Conservation (phyloP, 2,797 vertebrate species). For the Serranus cabrilla region DNA sequence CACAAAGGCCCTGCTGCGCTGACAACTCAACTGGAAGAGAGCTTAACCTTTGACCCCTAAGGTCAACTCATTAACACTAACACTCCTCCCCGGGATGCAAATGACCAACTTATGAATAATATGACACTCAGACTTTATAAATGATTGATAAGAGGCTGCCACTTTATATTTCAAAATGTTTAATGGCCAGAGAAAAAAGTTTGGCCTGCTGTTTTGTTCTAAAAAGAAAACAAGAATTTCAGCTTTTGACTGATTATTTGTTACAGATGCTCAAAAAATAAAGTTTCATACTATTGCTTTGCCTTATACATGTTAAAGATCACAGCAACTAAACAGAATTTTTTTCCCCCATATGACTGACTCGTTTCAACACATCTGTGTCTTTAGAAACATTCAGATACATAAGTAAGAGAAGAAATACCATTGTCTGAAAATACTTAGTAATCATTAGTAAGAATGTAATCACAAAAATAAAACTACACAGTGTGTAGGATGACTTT, state of each 20-base stretch:
- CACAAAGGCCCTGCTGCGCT: conserved; percentile 86
- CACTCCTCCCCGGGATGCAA: conserved; percentile 76
- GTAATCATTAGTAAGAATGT: too few relatives aligned
- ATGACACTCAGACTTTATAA: conserved; percentile 53
- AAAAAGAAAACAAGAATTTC: not conserved
- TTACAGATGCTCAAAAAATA: not conserved
- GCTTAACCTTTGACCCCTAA: conserved; percentile 83
- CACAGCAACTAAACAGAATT: not conserved
- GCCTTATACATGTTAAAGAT: not conserved
- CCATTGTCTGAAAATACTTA: too few relatives aligned
- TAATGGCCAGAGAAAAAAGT: not conserved
- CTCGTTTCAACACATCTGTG: not conserved
- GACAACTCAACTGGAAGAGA: conserved; percentile 88
- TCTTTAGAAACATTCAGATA: too few relatives aligned
- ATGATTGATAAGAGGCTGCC: conserved; percentile 46
- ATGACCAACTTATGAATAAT: conserved; percentile 75
- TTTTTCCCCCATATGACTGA: too few relatives aligned
- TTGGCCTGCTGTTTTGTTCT: not conserved
- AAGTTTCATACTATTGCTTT: not conserved
- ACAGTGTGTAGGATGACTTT: too few relatives aligned
- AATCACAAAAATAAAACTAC: too few relatives aligned
- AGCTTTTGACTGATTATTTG: not conserved
- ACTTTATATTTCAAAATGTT: conserved; percentile 2
- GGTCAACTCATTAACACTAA: conserved; percentile 85
- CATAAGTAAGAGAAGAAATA: too few relatives aligned